A percentile compares a stretch with the other conserved stretches of the same genome.
phyloP scores from a whole-genome alignment of 1,140 invertebrate species.

The Atta texana region DNA sequence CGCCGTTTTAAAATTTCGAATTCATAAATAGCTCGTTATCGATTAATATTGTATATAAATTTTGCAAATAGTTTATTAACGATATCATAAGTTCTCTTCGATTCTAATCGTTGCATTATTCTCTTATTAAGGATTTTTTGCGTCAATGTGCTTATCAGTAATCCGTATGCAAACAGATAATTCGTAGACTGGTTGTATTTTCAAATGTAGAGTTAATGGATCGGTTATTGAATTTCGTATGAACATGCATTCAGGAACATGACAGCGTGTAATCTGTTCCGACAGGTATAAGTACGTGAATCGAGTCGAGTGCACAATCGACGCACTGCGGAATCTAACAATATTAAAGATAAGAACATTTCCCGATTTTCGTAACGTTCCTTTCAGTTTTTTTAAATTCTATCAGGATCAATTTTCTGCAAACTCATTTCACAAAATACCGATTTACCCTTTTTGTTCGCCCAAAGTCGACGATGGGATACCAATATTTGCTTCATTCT shows the following conservation, averaged over 20 bases:
- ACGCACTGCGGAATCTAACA: constrained; percentile 19
- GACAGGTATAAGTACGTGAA: constrained; percentile 40
- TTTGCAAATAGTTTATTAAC: not conserved
- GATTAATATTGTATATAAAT: not conserved
- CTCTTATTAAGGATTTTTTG: not conserved
- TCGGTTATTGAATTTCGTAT: constrained; percentile 42
- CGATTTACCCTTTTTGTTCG: not conserved
- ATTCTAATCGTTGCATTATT: not conserved
- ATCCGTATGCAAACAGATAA: constrained; percentile 22
- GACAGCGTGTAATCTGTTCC: constrained; percentile 58
- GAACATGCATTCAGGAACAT: constrained; percentile 8
- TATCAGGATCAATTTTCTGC: not conserved
- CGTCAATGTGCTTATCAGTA: not conserved
- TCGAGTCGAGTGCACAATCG: not conserved
- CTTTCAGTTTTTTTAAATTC: not conserved
- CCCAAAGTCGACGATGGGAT: not conserved
- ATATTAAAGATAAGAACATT: not conserved
- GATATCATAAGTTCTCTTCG: too few relatives aligned
- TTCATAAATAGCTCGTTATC: not conserved
- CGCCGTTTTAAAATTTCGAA: not conserved
- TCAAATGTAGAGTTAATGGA: constrained; percentile 42
- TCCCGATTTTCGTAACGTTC: not conserved
- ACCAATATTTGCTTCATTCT: not conserved
- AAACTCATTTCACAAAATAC: not conserved
- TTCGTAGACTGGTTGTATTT: not conserved